Conservation (phyloP, 2,888 invertebrate species). For the Achlya flavicornis region DNA sequence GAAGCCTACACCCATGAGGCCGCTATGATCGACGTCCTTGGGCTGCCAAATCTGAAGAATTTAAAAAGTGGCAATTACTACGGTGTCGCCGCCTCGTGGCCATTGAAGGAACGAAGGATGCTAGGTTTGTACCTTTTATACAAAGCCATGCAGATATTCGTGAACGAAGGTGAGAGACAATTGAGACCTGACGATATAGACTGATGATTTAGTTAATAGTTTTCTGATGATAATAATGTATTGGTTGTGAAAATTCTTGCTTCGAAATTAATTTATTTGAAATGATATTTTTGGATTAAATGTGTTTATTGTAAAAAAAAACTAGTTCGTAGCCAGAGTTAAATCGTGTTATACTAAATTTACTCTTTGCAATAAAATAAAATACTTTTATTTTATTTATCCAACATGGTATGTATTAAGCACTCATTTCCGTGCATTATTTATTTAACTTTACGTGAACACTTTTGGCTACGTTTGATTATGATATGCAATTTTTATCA, state of each 20-base stretch:
- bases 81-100: constrained; percentile 90
- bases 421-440: too few species aligned
- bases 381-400: background rate
- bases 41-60: constrained; percentile 90
- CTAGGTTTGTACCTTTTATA: constrained; percentile 91
- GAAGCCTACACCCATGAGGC: constrained; percentile 98
- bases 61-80: constrained; percentile 92
- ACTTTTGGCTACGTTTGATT: background rate
- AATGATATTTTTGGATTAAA: background rate
- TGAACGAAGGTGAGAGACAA: constrained; percentile 95
- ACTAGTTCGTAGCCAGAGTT: background rate
- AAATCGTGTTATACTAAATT: too few species aligned
- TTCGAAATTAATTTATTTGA: constrained; percentile 4
- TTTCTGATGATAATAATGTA: constrained; percentile 24
- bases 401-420: too few species aligned
- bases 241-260: constrained; percentile 26
- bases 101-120: constrained; percentile 86
- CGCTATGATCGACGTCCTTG: constrained; percentile 95
- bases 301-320: background rate
- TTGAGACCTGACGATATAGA: constrained; percentile 89
- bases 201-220: constrained; percentile 39
- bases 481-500: background rate
- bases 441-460: too few species aligned
- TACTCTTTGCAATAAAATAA: background rate
- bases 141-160: constrained; percentile 92